These are phyloP conservation scores for Macropus fuliginosus DNA, from an alignment of 2,797 vertebrate species.

Conservation along the genomic window DNA sequence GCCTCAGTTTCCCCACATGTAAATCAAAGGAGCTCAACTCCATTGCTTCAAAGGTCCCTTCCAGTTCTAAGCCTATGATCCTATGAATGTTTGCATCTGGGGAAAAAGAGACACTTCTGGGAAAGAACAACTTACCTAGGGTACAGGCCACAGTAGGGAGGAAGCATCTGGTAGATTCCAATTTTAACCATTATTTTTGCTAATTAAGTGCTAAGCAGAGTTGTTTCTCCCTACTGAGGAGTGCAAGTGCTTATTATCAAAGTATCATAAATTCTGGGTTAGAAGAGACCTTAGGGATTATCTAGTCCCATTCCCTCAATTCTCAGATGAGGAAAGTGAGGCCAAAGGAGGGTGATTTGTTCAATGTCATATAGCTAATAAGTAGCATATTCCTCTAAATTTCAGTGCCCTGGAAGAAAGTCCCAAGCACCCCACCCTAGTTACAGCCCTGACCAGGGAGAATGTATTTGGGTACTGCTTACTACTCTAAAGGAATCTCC, in stretches of 20 bases:
- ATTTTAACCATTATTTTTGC: not conserved
- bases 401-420: not conserved
- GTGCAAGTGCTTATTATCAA: not conserved
- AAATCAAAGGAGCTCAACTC: not conserved
- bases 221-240: not conserved
- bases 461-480: no score
- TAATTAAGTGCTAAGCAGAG: not conserved
- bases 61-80: not conserved
- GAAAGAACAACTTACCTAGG: not conserved
- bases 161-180: not conserved
- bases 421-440: not conserved
- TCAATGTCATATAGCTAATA: not conserved
- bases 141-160: not conserved
- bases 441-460: not conserved
- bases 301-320: not conserved
- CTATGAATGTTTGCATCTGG: not conserved
- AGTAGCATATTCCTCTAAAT: not conserved
- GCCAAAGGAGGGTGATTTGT: not conserved
- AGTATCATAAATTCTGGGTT: not conserved
- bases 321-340: not conserved
- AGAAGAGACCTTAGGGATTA: not conserved
- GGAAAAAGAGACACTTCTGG: not conserved
- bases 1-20: not conserved
- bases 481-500: no score
- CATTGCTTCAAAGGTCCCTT: not conserved